A percentile compares a stretch with the other conserved stretches of the same genome.
phyloP scores from a whole-genome alignment of 2,113 vertebrate genomes.

The Paracanthobrama guichenoti region DNA sequence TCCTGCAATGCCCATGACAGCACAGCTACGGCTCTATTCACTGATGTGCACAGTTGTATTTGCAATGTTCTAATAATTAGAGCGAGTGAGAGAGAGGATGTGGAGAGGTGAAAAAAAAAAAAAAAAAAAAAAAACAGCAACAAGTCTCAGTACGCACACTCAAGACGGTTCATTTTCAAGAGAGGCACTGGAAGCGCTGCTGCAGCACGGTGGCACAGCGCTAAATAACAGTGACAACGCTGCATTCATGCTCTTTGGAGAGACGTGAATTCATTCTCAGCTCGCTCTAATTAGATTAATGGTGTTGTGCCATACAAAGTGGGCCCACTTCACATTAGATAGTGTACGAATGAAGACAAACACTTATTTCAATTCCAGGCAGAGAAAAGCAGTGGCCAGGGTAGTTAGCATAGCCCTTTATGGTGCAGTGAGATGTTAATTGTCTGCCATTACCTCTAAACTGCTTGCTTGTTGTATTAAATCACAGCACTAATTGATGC shows the following conservation, averaged over 20 bases:
- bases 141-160: conserved; percentile 76
- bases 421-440: conserved; percentile 98
- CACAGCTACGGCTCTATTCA: conserved; percentile 93
- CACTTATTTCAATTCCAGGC: conserved; percentile 91
- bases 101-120: conserved; percentile 34
- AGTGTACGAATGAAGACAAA: conserved; percentile 93
- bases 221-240: conserved; percentile 82
- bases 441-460: conserved; percentile 99
- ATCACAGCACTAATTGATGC: conserved; percentile 99
- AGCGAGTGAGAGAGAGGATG: conserved; percentile 54
- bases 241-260: conserved; percentile 78
- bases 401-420: conserved; percentile 94
- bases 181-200: conserved; percentile 75
- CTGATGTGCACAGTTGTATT: conserved; percentile 81
- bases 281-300: conserved; percentile 98
- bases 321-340: conserved; percentile 87
- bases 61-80: conserved; percentile 86
- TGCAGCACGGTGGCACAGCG: conserved; percentile 69
- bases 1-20: conserved; percentile 85
- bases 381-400: conserved; percentile 84
- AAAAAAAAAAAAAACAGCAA: conserved; percentile 72
- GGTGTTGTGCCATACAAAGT: conserved; percentile 85
- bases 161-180: conserved; percentile 72
- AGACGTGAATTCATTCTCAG: conserved; percentile 89
- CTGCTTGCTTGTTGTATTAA: conserved; percentile 99